phyloP scores from a whole-genome alignment of 2,113 vertebrate species.

The Phylloscopus whistleri region DNA sequence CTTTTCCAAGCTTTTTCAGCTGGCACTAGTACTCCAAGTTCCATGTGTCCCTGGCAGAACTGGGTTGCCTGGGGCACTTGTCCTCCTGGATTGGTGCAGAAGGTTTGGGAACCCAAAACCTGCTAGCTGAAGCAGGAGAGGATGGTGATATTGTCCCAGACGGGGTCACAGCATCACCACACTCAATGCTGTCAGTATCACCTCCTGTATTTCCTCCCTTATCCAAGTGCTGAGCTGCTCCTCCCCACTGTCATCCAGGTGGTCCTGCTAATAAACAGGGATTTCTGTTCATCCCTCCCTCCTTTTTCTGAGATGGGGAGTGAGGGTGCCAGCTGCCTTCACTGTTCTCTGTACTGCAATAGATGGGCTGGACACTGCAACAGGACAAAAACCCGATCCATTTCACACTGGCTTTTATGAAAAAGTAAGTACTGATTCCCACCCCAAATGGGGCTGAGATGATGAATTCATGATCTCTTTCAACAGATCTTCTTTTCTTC shows the following conservation, averaged over 20 bases:
- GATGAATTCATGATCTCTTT: not conserved
- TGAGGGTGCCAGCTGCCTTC: not conserved
- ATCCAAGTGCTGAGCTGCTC: not conserved
- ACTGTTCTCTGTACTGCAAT: not conserved
- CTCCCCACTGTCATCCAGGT: not conserved
- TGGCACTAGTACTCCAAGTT: not conserved
- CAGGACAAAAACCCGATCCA: not conserved
- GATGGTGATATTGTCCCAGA: not conserved
- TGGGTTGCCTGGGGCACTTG: accelerated
- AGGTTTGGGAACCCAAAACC: not conserved
- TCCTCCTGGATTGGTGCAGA: not conserved
- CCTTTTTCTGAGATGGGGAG: not conserved
- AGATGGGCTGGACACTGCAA: not conserved
- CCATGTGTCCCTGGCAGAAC: not conserved
- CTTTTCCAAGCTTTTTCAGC: not conserved
- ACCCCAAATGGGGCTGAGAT: not conserved
- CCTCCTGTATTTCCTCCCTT: not conserved
- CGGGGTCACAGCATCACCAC: not conserved
- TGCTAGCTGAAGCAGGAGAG: not conserved
- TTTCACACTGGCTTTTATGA: not conserved
- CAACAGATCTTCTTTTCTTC: not conserved
- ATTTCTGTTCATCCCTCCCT: not conserved
- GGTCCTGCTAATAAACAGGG: not conserved
- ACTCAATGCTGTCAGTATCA: not conserved
- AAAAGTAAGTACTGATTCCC: not conserved